Conservation (phyloP, 2,888 invertebrate species). For the Tipula lateralis region DNA sequence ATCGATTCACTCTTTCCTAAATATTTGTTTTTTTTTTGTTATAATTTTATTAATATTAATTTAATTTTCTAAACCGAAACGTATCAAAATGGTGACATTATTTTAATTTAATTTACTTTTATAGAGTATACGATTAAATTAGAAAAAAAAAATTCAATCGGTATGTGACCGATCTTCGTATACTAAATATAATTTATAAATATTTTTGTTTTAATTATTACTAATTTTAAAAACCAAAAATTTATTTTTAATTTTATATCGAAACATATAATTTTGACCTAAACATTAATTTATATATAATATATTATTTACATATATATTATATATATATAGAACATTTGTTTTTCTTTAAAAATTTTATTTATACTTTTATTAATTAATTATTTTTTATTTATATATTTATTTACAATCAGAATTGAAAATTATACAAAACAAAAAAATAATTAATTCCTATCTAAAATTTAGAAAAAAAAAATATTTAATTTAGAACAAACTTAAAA, state of each 20-base stretch:
- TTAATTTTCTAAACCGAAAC: conserved; percentile 11
- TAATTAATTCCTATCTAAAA: conserved; percentile 6
- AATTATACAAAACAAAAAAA: background rate
- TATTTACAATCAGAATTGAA: background rate
- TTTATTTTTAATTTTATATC: background rate
- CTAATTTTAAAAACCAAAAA: background rate
- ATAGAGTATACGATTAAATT: background rate
- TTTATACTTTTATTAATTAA: background rate
- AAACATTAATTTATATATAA: conserved; percentile 26
- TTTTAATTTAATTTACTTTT: background rate
- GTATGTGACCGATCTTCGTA: background rate
- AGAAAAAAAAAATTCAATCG: background rate
- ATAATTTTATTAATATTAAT: background rate
- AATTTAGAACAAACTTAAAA: conserved; percentile 15
- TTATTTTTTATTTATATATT: background rate
- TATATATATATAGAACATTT: background rate
- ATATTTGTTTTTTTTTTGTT: background rate
- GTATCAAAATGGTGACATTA: conserved; percentile 19
- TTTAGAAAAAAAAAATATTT: background rate
- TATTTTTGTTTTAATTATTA: background rate
- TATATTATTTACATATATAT: background rate
- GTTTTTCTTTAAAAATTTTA: conserved; percentile 5
- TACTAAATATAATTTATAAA: conserved; percentile 12
- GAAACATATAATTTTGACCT: conserved; percentile 28
- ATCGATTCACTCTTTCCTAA: background rate